These are phyloP conservation scores for Ascaphus truei DNA, from an alignment of 2,113 vertebrate species.

Conservation along the genomic window DNA sequence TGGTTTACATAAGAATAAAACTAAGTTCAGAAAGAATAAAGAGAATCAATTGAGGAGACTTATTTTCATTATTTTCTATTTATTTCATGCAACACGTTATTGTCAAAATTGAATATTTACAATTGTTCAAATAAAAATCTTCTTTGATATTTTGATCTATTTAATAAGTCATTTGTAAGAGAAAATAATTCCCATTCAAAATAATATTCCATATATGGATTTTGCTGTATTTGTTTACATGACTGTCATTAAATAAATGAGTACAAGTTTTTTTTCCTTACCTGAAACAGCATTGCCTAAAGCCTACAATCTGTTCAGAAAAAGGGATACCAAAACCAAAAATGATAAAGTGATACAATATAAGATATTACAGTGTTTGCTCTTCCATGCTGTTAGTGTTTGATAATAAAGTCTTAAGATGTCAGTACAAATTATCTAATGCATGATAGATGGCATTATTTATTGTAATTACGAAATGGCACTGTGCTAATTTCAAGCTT, in stretches of 20 bases:
- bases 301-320: slow-evolving; percentile 2
- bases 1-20: too few relatives aligned
- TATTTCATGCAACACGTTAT: too few relatives aligned
- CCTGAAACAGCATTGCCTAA: not conserved
- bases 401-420: slow-evolving; percentile 15
- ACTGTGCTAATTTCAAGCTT: not conserved
- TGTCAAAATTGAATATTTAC: too few relatives aligned
- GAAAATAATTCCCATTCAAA: not conserved
- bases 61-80: too few relatives aligned
- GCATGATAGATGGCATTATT: not conserved
- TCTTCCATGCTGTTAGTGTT: slow-evolving; percentile 20
- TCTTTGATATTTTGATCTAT: too few relatives aligned
- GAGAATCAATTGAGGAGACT: too few relatives aligned
- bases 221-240: not conserved
- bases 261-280: not conserved
- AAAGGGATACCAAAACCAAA: not conserved
- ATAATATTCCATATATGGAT: not conserved
- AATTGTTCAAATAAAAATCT: too few relatives aligned
- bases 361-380: slow-evolving; percentile 21
- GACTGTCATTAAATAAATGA: not conserved
- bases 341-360: not conserved
- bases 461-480: not conserved
- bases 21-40: too few relatives aligned
- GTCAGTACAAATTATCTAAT: slow-evolving; percentile 20
- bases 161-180: too few relatives aligned